A percentile compares a stretch with the other conserved stretches of the same genome.
These are phyloP conservation scores for Apamea epomidion DNA, from an alignment of 2,888 invertebrate species.

Conservation along the genomic window DNA sequence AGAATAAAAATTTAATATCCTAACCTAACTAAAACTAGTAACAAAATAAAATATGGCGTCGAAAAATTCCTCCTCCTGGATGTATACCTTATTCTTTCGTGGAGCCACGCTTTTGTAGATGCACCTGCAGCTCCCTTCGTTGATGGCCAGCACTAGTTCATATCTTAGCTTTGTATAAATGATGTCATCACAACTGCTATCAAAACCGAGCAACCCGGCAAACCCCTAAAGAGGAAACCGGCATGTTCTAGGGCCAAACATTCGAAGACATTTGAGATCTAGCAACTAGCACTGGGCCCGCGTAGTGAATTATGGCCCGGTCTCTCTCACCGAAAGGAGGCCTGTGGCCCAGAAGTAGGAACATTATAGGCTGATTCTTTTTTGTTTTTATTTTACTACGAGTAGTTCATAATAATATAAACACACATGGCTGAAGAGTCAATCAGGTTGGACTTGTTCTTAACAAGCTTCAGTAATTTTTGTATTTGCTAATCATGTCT, in stretches of 20 bases:
- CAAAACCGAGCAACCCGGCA: background rate
- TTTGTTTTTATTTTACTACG: background rate
- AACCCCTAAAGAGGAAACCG: too few species aligned
- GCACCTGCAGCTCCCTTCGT: background rate
- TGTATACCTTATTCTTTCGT: background rate
- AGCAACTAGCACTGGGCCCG: background rate
- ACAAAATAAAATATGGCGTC: too few species aligned
- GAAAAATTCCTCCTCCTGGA: too few species aligned
- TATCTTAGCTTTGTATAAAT: background rate
- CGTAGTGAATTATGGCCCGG: background rate
- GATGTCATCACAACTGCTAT: background rate
- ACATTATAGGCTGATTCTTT: background rate
- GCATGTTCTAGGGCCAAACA: background rate
- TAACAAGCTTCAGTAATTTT: background rate
- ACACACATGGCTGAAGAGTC: background rate
- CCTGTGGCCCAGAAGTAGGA: background rate
- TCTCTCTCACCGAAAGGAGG: background rate
- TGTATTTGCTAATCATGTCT: background rate
- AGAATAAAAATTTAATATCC: too few species aligned
- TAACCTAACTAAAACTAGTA: too few species aligned
- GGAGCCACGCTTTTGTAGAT: background rate
- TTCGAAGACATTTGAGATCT: background rate
- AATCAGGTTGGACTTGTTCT: background rate
- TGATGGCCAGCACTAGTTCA: background rate
- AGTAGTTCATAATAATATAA: background rate